These are phyloP conservation scores for Archegozetes longisetosus DNA, from an alignment of 1,140 invertebrate species.

Conservation along the genomic window DNA sequence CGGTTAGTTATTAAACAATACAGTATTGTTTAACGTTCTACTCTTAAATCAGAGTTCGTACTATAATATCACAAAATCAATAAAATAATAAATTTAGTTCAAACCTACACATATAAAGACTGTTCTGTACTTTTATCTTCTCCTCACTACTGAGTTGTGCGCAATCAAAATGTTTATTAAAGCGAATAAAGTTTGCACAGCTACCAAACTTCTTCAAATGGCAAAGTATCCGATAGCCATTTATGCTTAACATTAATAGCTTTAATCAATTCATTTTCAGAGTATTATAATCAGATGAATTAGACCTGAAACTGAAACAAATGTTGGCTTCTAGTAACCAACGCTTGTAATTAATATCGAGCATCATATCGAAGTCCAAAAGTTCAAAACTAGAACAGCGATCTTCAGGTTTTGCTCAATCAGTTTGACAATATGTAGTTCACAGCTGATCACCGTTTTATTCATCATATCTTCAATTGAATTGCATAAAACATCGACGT, in stretches of 20 bases:
- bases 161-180: conserved; percentile 1
- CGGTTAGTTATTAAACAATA: conserved; percentile 59
- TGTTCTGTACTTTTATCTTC: conserved; percentile 42
- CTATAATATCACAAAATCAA: not conserved
- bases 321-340: conserved; percentile 96
- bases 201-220: conserved; percentile 24
- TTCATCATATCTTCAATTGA: conserved; percentile 45
- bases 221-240: conserved; percentile 61
- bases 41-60: not conserved
- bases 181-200: conserved; percentile 26
- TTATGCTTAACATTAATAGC: conserved; percentile 83
- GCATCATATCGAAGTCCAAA: conserved; percentile 45
- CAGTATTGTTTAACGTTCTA: not conserved
- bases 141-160: conserved; percentile 4
- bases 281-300: conserved; percentile 72
- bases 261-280: conserved; percentile 49
- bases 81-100: not conserved
- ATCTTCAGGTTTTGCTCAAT: conserved; percentile 31
- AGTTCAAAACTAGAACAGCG: conserved; percentile 35
- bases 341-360: conserved; percentile 47
- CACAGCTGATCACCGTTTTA: conserved; percentile 36
- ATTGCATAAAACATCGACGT: conserved; percentile 65
- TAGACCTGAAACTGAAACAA: conserved; percentile 75
- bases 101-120: not conserved
- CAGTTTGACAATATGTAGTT: conserved; percentile 30